Evolutionary conservation across 2,888 invertebrate species (phyloP).

Genomic region (Opisthograptis luteolata): DNA sequence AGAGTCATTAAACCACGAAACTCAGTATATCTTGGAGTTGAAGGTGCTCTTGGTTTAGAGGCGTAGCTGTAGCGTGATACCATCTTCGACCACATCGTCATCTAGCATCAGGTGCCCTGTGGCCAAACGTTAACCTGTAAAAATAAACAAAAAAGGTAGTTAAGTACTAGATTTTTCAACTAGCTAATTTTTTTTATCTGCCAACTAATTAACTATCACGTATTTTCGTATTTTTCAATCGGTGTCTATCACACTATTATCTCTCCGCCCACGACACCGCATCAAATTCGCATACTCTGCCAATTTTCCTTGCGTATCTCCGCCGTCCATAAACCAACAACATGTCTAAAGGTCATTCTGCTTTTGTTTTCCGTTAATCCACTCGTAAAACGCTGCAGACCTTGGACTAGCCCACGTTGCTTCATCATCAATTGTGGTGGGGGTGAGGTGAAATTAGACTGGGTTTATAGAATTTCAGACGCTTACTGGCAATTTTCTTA

Average conservation of each 20-base stretch:
- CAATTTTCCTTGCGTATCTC: conserved; percentile 31
- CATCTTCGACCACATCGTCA: too few relatives aligned
- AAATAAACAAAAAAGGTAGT: too few relatives aligned
- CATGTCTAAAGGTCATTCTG: conserved; percentile 20
- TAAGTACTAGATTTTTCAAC: too few relatives aligned
- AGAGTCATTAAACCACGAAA: too few relatives aligned
- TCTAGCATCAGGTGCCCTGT: too few relatives aligned
- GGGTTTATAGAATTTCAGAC: conserved; percentile 12
- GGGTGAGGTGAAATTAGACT: conserved; percentile 18
- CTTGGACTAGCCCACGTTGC: conserved; percentile 30
- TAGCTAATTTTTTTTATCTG: conserved; percentile 6
- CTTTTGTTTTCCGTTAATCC: conserved; percentile 35
- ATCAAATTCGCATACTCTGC: conserved; percentile 28
- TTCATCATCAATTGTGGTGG: conserved; percentile 20
- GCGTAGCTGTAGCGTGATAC: too few relatives aligned
- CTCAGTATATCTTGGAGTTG: too few relatives aligned
- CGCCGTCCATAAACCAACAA: conserved; percentile 31
- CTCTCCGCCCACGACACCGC: conserved; percentile 12
- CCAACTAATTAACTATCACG: conserved; percentile 17
- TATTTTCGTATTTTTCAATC: conserved; percentile 9
- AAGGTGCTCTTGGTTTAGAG: too few relatives aligned
- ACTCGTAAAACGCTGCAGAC: conserved; percentile 21
- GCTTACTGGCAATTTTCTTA: too few relatives aligned
- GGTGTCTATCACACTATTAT: conserved; percentile 8
- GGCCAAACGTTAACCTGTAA: too few relatives aligned